A percentile compares a stretch with the other conserved stretches of the same genome.
Evolutionary conservation across 2,113 vertebrate species (phyloP).

Genomic region (Malurus cyaneus): DNA sequence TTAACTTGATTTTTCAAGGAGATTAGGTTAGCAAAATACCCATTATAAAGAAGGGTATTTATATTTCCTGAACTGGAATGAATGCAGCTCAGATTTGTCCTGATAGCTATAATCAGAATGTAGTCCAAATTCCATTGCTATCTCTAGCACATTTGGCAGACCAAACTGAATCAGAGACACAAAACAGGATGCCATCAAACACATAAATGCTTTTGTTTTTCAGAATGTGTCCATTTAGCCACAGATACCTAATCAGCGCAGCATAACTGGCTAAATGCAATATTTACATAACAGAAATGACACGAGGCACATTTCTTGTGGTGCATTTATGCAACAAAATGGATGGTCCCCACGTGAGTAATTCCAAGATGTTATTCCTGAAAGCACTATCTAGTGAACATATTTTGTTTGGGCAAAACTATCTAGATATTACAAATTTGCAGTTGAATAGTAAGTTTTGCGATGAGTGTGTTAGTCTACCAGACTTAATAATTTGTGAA

Average conservation of each 20-base stretch:
- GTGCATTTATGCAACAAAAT: not conserved
- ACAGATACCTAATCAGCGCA: not conserved
- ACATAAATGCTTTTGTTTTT: not conserved
- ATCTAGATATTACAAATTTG: not conserved
- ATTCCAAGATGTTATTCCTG: not conserved
- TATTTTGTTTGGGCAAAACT: not conserved
- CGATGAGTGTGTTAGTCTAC: not conserved
- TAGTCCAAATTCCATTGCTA: conserved; percentile 21
- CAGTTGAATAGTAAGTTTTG: not conserved
- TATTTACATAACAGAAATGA: not conserved
- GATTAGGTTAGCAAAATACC: not conserved
- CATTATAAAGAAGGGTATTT: not conserved
- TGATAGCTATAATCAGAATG: not conserved
- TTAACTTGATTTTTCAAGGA: not conserved
- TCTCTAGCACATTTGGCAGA: conserved; percentile 35
- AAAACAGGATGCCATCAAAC: not conserved
- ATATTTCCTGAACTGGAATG: not conserved
- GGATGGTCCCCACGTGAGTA: not conserved
- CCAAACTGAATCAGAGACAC: not conserved
- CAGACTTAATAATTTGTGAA: not conserved
- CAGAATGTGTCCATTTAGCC: not conserved
- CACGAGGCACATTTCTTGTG: not conserved
- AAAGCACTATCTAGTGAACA: not conserved
- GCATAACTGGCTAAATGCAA: not conserved
- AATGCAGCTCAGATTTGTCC: not conserved